Conservation (phyloP, 2,888 invertebrate species). For the Nemotelus nigrinus region DNA sequence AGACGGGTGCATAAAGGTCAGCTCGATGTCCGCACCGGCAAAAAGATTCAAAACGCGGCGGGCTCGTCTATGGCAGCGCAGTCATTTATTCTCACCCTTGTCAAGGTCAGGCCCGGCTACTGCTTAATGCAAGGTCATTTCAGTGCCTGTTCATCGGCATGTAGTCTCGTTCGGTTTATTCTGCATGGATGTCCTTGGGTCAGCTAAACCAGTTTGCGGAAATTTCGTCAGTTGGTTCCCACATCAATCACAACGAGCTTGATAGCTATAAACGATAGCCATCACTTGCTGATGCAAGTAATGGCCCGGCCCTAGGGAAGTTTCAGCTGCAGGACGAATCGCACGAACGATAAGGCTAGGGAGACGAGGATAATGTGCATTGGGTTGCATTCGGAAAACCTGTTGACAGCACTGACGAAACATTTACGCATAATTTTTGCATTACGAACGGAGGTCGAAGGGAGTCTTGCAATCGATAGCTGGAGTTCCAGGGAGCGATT, state of each 20-base stretch:
- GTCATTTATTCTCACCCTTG: constrained; percentile 39
- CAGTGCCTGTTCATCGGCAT: constrained; percentile 39
- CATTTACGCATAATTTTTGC: constrained; percentile 42
- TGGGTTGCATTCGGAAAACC: constrained; percentile 32
- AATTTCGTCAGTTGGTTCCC: constrained; percentile 26
- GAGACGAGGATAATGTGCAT: constrained; percentile 27
- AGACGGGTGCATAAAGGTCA: constrained; percentile 28
- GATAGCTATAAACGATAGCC: background rate
- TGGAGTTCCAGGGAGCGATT: constrained; percentile 1
- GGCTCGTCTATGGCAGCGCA: background rate
- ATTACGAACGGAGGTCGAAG: constrained; percentile 26
- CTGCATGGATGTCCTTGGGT: constrained; percentile 31
- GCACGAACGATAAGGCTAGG: background rate
- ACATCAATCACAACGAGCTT: constrained; percentile 37
- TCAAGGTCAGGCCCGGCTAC: constrained; percentile 25
- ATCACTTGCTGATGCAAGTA: no score
- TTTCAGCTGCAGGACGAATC: background rate
- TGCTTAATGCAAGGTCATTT: constrained; percentile 11
- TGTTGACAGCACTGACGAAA: constrained; percentile 26
- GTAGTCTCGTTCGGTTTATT: constrained; percentile 22
- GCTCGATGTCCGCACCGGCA: constrained; percentile 10
- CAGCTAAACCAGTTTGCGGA: constrained; percentile 20
- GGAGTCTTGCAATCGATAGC: constrained; percentile 36
- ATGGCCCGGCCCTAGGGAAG: background rate
- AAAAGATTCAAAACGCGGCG: background rate